These are phyloP conservation scores for Eucidaris tribuloides DNA, from an alignment of 35 echinoderm and acorn worm species.

Conservation along the genomic window DNA sequence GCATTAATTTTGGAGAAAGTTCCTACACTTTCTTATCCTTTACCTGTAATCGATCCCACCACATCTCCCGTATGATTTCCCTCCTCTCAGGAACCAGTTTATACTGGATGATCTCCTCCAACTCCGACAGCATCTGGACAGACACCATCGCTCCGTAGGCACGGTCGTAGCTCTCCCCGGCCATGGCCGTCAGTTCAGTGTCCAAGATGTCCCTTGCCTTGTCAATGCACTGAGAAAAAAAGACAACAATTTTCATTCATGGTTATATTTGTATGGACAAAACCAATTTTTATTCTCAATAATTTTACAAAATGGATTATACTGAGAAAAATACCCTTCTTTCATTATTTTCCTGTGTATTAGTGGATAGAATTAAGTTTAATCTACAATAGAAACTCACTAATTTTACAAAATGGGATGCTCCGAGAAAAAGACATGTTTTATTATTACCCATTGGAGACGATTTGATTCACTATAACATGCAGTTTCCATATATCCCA, in stretches of 20 bases:
- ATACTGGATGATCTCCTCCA: conserved; percentile 98
- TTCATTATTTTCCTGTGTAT: neutral
- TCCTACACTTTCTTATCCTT: too few relatives aligned
- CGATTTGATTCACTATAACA: too few relatives aligned
- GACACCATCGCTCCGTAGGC: conserved; percentile 99
- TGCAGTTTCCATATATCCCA: too few relatives aligned
- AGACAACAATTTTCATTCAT: neutral
- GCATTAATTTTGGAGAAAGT: too few relatives aligned
- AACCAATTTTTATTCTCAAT: too few relatives aligned
- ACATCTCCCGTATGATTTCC: conserved; percentile 94
- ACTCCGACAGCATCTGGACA: conserved; percentile 94
- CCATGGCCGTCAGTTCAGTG: conserved; percentile 95
- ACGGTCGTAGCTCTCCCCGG: conserved; percentile 97
- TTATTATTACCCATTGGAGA: too few relatives aligned
- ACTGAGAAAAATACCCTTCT: too few relatives aligned
- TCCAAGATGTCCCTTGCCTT: conserved; percentile 97
- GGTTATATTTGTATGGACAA: too few relatives aligned
- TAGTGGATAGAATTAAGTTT: neutral
- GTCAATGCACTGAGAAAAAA: conserved; percentile 83
- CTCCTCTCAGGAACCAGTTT: conserved; percentile 94
- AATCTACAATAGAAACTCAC: too few relatives aligned
- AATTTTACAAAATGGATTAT: too few relatives aligned
- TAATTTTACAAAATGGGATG: too few relatives aligned
- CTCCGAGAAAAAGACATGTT: too few relatives aligned
- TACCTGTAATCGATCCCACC: conserved; percentile 99